A percentile compares a stretch with the other conserved stretches of the same genome.
Conservation (phyloP, 2,797 vertebrate genomes). For the Graptemys geographica region DNA sequence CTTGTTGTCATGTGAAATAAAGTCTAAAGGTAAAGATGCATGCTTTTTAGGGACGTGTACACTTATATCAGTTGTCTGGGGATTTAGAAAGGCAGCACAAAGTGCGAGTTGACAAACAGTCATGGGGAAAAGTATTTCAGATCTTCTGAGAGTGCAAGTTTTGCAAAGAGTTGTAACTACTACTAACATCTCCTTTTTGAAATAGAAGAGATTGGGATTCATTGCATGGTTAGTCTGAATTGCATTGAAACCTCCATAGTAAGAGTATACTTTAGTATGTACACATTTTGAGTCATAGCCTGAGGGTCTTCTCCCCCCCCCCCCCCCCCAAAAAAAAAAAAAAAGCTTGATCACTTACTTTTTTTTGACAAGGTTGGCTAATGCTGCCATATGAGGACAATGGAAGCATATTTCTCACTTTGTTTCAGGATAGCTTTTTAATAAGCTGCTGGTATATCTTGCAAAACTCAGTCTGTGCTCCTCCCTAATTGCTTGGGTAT, state of each 20-base stretch:
- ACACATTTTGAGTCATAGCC: not conserved
- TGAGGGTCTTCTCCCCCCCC: too few relatives aligned
- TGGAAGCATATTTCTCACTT: slow-evolving; percentile 14
- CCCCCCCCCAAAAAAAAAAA: too few relatives aligned
- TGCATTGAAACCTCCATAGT: not conserved
- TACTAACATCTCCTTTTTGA: too few relatives aligned
- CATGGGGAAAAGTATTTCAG: not conserved
- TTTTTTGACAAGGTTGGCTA: not conserved
- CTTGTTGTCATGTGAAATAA: too few relatives aligned
- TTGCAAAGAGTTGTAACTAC: not conserved
- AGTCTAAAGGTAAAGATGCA: too few relatives aligned
- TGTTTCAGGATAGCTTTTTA: not conserved
- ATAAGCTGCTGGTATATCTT: slow-evolving; percentile 27
- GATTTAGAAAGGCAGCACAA: too few relatives aligned
- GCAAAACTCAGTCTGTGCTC: slow-evolving; percentile 10
- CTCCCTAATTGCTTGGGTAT: not conserved
- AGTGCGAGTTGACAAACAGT: too few relatives aligned
- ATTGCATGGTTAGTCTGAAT: not conserved
- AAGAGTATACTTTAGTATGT: not conserved
- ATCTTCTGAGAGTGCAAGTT: not conserved
- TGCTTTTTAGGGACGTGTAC: too few relatives aligned
- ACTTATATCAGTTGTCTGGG: too few relatives aligned
- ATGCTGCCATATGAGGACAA: not conserved
- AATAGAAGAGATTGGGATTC: not conserved
- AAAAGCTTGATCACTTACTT: not conserved